Evolutionary conservation across 2,113 vertebrate species (phyloP).

Genomic region (Phycodurus eques): DNA sequence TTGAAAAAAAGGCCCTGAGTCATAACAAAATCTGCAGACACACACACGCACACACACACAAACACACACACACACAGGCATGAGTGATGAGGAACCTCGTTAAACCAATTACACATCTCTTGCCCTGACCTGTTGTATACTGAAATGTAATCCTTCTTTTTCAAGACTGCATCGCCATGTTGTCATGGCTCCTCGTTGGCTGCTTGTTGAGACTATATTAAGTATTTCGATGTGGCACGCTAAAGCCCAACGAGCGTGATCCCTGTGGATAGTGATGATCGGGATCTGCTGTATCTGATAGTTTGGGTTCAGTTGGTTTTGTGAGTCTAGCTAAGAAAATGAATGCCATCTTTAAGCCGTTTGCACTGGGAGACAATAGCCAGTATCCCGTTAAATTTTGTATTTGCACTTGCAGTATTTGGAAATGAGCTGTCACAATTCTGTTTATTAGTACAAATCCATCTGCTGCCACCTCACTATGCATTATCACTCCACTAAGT

Average conservation of each 20-base stretch:
- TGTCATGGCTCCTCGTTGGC: constrained; percentile 34
- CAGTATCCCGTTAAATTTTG: not conserved
- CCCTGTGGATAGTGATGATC: constrained; percentile 1
- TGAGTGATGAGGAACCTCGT: constrained; percentile 28
- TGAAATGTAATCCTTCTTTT: constrained; percentile 52
- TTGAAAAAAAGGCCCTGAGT: constrained; percentile 28
- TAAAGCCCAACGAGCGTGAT: constrained; percentile 2
- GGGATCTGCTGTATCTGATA: not conserved
- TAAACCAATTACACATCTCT: constrained; percentile 52
- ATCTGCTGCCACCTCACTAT: not conserved
- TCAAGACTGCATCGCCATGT: constrained; percentile 20
- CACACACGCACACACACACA: not conserved
- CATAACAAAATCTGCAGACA: constrained; percentile 29
- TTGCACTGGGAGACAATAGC: not conserved
- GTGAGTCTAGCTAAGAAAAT: not conserved
- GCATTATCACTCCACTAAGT: not conserved
- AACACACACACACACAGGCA: not conserved
- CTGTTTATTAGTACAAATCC: not conserved
- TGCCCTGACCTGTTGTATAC: constrained; percentile 48
- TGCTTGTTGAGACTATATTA: constrained; percentile 46
- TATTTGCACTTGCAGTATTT: not conserved
- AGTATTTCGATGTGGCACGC: constrained; percentile 6
- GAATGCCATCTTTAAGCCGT: not conserved
- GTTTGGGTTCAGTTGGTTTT: not conserved
- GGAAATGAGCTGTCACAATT: not conserved